Percentiles rank a stretch among this genome's conserved stretches.
phyloP scores from a whole-genome alignment of 2,888 invertebrate species.

The Empis livida region DNA sequence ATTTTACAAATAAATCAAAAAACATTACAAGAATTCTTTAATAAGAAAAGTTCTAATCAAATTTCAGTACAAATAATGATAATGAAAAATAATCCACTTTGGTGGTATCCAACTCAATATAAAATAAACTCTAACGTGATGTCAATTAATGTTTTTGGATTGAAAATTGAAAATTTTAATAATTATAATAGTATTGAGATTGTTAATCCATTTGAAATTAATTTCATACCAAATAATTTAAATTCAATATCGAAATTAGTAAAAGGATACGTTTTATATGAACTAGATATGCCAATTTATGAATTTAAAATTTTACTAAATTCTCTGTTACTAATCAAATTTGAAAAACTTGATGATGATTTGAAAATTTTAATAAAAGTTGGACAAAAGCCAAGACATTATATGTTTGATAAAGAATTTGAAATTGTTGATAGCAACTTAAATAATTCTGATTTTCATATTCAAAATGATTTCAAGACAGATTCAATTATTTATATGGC shows the following conservation, averaged over 20 bases:
- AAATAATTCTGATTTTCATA: background rate
- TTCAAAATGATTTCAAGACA: background rate
- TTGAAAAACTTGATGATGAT: constrained; percentile 6
- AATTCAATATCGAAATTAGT: background rate
- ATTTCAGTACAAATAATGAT: constrained; percentile 1
- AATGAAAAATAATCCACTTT: constrained; percentile 16
- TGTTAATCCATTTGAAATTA: background rate
- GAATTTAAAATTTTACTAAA: constrained; percentile 12
- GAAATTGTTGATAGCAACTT: background rate
- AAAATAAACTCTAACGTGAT: constrained; percentile 12
- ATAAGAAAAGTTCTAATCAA: background rate
- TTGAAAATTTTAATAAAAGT: constrained; percentile 12
- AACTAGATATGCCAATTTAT: constrained; percentile 16
- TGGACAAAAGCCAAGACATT: constrained; percentile 12
- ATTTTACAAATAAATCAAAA: background rate
- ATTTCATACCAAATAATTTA: background rate
- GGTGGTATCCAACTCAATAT: constrained; percentile 21
- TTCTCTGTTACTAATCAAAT: constrained; percentile 13
- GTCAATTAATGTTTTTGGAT: constrained; percentile 12
- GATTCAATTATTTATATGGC: constrained; percentile 2
- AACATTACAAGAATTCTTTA: background rate
- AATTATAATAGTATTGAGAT: background rate
- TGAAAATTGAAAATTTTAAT: background rate
- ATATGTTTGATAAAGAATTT: constrained; percentile 7
- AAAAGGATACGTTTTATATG: constrained; percentile 10